Conservation (phyloP, 2,888 invertebrate species). For the Itoplectis maculator region DNA sequence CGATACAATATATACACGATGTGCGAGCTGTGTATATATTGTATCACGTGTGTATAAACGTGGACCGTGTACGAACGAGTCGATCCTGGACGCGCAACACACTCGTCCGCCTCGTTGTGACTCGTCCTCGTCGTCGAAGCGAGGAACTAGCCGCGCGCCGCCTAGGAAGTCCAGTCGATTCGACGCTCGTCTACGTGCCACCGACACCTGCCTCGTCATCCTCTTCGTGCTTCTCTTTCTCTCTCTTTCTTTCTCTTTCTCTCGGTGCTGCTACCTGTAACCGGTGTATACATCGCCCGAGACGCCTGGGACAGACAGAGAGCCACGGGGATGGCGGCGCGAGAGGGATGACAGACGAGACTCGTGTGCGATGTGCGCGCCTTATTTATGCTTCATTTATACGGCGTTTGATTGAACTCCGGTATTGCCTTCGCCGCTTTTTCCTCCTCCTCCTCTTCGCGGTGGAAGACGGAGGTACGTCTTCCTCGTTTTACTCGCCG, state of each 20-base stretch:
- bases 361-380: constrained; percentile 14
- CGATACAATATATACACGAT: constrained; percentile 30
- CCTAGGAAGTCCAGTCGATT: constrained; percentile 76
- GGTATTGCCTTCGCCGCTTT: constrained; percentile 49
- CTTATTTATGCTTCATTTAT: constrained; percentile 75
- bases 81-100: background rate
- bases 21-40: background rate
- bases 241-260: too few relatives aligned
- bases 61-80: too few relatives aligned
- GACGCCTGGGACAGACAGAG: constrained; percentile 15
- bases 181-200: constrained; percentile 64
- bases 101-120: constrained; percentile 42
- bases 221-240: constrained; percentile 54
- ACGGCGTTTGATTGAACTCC: constrained; percentile 72
- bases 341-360: constrained; percentile 62
- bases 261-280: too few relatives aligned
- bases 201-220: constrained; percentile 82
- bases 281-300: background rate
- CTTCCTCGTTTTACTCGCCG: background rate
- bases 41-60: too few relatives aligned
- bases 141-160: too few relatives aligned
- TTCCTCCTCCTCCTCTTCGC: constrained; percentile 5
- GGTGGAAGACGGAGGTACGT: too few relatives aligned
- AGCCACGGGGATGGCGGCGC: constrained; percentile 27
- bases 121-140: constrained; percentile 61